Evolutionary conservation across 64 coral and sea anemone species (phyloP).

Genomic region (Montipora sp.): DNA sequence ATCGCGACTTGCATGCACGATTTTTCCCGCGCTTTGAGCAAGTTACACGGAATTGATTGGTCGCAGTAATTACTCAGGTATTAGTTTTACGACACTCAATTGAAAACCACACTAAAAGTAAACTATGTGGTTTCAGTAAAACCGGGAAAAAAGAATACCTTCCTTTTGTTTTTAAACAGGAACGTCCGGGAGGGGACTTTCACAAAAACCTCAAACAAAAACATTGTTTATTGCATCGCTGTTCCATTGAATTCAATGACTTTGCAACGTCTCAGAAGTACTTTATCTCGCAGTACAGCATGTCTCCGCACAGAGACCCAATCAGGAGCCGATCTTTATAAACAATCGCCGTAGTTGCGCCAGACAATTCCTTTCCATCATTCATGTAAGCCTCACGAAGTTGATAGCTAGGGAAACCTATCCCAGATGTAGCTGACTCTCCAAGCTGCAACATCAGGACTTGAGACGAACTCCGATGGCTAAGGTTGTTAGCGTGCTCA

Average conservation of each 20-base stretch:
- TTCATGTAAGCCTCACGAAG: constrained; percentile 81
- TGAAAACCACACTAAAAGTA: too few relatives aligned
- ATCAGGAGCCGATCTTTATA: constrained; percentile 76
- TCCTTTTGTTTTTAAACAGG: too few relatives aligned
- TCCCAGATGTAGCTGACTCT: constrained; percentile 15
- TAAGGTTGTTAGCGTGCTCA: constrained; percentile 58
- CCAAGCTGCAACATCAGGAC: constrained; percentile 62
- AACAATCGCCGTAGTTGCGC: constrained; percentile 22
- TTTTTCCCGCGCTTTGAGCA: too few relatives aligned
- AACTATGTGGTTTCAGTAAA: too few relatives aligned
- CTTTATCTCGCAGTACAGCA: constrained; percentile 75
- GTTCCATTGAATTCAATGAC: background rate
- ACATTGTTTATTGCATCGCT: too few relatives aligned
- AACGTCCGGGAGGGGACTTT: too few relatives aligned
- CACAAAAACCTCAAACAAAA: background rate
- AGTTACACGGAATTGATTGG: too few relatives aligned
- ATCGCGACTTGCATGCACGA: too few relatives aligned
- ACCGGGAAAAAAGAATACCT: too few relatives aligned
- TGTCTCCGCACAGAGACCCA: constrained; percentile 62
- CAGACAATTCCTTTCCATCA: constrained; percentile 57
- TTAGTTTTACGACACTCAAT: too few relatives aligned
- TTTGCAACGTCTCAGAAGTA: constrained; percentile 18
- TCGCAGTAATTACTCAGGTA: too few relatives aligned
- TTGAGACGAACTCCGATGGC: constrained; percentile 65
- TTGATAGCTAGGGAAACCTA: constrained; percentile 58